phyloP scores from a whole-genome alignment of 2,113 vertebrate genomes.

The Lonchura striata region DNA sequence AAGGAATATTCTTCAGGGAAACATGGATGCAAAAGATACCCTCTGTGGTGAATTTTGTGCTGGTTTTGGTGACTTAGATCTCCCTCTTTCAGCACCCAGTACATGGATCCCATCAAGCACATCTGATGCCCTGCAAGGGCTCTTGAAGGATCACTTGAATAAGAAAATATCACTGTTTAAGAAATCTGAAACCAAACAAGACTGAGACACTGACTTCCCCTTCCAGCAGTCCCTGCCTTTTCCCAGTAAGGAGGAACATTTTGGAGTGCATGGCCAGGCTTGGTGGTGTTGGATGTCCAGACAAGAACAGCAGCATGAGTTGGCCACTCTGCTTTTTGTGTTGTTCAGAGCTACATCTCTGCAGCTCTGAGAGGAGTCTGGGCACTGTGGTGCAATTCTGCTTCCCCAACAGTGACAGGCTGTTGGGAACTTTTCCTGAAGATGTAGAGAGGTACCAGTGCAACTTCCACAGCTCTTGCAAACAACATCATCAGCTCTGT shows the following conservation, averaged over 20 bases:
- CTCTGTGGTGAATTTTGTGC: not conserved
- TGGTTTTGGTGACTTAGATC: not conserved
- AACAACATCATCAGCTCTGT: not conserved
- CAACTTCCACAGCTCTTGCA: not conserved
- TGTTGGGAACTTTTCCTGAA: not conserved
- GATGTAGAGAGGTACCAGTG: not conserved
- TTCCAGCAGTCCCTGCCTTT: not conserved
- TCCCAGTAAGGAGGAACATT: not conserved
- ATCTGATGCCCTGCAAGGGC: not conserved
- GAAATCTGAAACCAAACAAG: not conserved
- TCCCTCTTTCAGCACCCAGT: not conserved
- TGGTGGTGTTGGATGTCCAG: not conserved
- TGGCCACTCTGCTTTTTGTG: not conserved
- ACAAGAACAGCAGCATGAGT: not conserved
- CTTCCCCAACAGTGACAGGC: not conserved
- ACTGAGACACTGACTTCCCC: not conserved
- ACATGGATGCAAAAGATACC: fast-evolving
- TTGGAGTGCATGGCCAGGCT: not conserved
- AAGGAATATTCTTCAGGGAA: not conserved
- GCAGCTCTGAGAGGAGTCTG: not conserved
- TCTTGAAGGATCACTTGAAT: not conserved
- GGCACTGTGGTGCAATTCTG: not conserved
- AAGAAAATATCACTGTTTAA: not conserved
- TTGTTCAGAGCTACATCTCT: not conserved
- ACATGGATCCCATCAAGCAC: not conserved